These are phyloP conservation scores for Sesia bembeciformis DNA, from an alignment of 2,888 invertebrate species.

Conservation along the genomic window DNA sequence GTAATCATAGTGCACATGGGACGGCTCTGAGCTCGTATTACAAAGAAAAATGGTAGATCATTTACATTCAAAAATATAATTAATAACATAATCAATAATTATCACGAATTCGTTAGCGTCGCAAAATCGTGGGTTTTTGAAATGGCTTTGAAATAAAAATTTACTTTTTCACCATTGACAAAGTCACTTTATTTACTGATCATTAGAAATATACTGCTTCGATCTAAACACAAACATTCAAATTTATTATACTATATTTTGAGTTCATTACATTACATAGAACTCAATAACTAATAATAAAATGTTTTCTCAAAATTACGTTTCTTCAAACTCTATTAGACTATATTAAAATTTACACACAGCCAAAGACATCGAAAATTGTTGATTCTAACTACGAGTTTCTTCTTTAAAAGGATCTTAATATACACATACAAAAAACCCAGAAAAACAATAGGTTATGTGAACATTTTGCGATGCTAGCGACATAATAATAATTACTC, in stretches of 20 bases:
- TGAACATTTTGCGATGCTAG: conserved; percentile 76
- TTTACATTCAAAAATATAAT: conserved; percentile 3
- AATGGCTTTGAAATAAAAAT: conserved; percentile 35
- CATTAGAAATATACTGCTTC: conserved; percentile 56
- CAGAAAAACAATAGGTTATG: conserved; percentile 58
- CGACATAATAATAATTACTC: conserved; percentile 39
- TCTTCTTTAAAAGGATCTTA: conserved; percentile 43
- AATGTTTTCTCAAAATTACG: conserved; percentile 67
- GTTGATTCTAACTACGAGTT: conserved; percentile 59
- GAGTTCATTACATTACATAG: conserved; percentile 33
- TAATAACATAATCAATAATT: conserved; percentile 2
- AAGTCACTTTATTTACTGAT: conserved; percentile 67
- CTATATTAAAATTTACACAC: conserved; percentile 67
- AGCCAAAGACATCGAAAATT: conserved; percentile 71
- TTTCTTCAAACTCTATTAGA: conserved; percentile 39
- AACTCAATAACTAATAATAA: conserved; percentile 41
- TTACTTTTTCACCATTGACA: conserved; percentile 45
- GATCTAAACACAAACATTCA: conserved; percentile 67
- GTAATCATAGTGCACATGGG: too few species aligned
- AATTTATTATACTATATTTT: conserved; percentile 33
- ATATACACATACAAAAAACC: conserved; percentile 42
- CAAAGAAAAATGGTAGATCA: conserved; percentile 65
- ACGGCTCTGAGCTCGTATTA: conserved; percentile 6
- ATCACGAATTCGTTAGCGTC: conserved; percentile 43
- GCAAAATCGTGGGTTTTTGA: conserved; percentile 34